phyloP scores from a whole-genome alignment of 1,140 invertebrate genomes.

The Ceratoteleas bidentatus region DNA sequence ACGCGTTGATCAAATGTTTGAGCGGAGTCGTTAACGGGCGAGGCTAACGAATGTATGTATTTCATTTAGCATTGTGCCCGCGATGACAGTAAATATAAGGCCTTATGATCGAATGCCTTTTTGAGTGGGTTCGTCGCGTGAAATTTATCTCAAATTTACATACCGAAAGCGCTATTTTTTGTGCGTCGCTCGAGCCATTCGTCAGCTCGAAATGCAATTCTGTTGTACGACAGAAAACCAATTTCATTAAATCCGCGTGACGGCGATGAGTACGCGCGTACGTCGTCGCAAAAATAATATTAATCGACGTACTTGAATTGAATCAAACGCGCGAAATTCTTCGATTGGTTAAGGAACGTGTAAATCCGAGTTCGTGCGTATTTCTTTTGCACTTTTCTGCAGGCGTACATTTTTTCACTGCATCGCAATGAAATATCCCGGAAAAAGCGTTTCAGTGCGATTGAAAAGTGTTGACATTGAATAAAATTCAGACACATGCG shows the following conservation, averaged over 20 bases:
- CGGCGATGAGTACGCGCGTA: slow-evolving; percentile 56
- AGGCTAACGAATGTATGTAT: slow-evolving; percentile 66
- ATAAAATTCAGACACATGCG: too few species aligned
- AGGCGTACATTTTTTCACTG: too few species aligned
- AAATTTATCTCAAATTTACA: slow-evolving; percentile 63
- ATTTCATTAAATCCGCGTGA: slow-evolving; percentile 65
- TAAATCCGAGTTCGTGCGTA: too few species aligned
- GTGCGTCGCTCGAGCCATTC: slow-evolving; percentile 45
- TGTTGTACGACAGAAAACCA: slow-evolving; percentile 65
- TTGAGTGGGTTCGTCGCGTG: slow-evolving; percentile 53
- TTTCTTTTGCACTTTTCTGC: too few species aligned
- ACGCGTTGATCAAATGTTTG: slow-evolving; percentile 55
- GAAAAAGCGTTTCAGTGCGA: too few species aligned
- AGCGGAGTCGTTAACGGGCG: slow-evolving; percentile 54
- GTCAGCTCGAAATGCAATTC: slow-evolving; percentile 65
- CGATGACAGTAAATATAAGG: slow-evolving; percentile 65
- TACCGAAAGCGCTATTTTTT: slow-evolving; percentile 64
- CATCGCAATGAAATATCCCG: too few species aligned
- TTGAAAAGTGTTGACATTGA: too few species aligned
- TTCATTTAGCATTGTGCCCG: slow-evolving; percentile 56
- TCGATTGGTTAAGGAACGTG: not conserved
- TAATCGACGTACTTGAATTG: slow-evolving; percentile 26
- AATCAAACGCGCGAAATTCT: slow-evolving; percentile 2
- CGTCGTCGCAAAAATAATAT: slow-evolving; percentile 58
- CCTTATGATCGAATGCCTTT: slow-evolving; percentile 64